Percentiles rank a stretch among this genome's conserved stretches.
Conservation (phyloP, 2,113 vertebrate species). For the Guaruba guarouba region DNA sequence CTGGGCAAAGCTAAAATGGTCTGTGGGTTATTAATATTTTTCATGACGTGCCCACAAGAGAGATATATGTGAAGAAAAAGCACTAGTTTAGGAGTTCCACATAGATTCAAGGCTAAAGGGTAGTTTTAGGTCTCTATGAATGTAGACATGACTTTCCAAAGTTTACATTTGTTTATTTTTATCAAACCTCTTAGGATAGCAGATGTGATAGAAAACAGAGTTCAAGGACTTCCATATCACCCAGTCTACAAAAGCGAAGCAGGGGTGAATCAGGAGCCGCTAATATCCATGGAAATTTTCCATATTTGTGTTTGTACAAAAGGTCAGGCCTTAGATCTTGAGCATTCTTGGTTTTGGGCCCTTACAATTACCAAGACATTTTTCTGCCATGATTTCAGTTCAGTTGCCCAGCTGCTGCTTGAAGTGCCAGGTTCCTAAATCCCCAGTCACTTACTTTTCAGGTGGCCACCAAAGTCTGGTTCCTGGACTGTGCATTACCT, state of each 20-base stretch:
- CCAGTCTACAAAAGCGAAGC: background rate
- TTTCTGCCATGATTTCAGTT: background rate
- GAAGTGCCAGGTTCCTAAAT: background rate
- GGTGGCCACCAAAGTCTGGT: background rate
- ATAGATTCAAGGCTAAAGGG: background rate
- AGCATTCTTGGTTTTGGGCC: background rate
- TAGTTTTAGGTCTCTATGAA: background rate
- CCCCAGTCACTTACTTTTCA: background rate
- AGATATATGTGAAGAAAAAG: background rate
- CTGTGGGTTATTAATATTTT: background rate
- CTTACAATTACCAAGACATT: background rate
- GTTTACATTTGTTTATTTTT: background rate
- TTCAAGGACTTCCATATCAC: background rate
- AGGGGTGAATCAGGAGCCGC: background rate
- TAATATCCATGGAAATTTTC: background rate
- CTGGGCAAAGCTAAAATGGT: background rate
- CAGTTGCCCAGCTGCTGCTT: background rate
- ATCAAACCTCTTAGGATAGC: background rate
- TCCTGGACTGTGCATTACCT: background rate
- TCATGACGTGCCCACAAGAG: background rate
- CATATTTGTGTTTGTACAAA: fast-evolving
- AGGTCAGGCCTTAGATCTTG: background rate
- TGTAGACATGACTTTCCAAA: background rate
- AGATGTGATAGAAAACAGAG: background rate
- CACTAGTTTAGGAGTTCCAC: background rate